Base-by-base conservation (phyloP, 23 tunicate species). In the Aplidium turbinatum region DNA sequence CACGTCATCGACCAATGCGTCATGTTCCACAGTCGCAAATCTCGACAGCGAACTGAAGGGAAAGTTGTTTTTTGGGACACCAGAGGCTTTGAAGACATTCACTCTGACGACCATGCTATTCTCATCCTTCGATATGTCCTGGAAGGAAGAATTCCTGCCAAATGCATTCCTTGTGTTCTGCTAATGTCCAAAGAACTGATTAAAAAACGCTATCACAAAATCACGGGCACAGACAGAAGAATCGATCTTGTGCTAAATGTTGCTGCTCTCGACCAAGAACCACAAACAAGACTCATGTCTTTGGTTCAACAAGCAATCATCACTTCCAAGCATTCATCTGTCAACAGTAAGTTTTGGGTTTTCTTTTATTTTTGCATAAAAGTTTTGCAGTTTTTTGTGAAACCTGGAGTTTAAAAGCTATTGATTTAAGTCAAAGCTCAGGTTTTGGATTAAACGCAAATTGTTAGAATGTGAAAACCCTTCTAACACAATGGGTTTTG, bases 1-100 rank as follows among this genome's bases (percentile, higher is more conserved):
- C 99, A 95, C 69, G 64, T 73, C 34, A 84, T 95, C 30, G 92
- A 85, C 77, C 93, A 85, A 29, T 91, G 95, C 46, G 99, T 95
- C 3, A 55, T 95, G 73, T 82, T 39, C 81, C 78, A 83, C 61
- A 94, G 87, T 61, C 79, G 84, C 33, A 35, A 58, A 65, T 53
- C 83, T 0, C 80, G 90, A 1, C 36, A 65, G 7, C 9, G 29
- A 16, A 5, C n/a, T 23, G 31, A 58, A 35, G 90, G 99, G 52
- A 91, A 85, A 54, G 99, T 95, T 13, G 93, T 88, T 16, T 83
- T 95, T 56, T 88, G 85, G 78, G 99, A 95, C 87, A 90, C 99
- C 27, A 84, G 96, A 31, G 99, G 99, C 54, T 95, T 95, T 65
- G 93, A 95, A 33, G 83, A 80, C 34, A 89, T 95, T 24, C 92